phyloP scores from a whole-genome alignment of 2,797 vertebrate genomes.

The Kryptopterus vitreolus region DNA sequence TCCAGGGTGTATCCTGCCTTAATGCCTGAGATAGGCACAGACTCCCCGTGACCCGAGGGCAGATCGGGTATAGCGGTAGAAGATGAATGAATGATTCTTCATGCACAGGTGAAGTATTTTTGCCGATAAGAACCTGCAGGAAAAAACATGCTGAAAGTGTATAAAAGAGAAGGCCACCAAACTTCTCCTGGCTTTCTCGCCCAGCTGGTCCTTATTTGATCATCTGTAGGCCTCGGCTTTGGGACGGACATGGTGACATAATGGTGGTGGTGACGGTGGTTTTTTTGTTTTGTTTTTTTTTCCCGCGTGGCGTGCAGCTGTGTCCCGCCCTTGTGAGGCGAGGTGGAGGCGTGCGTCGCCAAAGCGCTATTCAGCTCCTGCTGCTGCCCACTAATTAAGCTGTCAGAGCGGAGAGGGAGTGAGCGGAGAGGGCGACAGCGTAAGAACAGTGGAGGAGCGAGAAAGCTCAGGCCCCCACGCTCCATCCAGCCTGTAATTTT shows the following conservation, averaged over 20 bases:
- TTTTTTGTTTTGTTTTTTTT: constrained; percentile 17
- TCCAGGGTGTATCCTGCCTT: too few relatives aligned
- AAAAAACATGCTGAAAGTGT: background rate
- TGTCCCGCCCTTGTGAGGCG: constrained; percentile 69
- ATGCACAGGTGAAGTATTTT: background rate
- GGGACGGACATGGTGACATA: constrained; percentile 39
- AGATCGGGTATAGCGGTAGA: too few relatives aligned
- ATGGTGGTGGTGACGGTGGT: constrained; percentile 22
- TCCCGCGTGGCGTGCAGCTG: constrained; percentile 75
- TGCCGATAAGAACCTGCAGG: background rate
- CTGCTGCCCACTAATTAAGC: constrained; percentile 84
- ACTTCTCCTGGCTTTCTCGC: constrained; percentile 1
- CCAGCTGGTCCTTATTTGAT: background rate
- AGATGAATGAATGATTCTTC: too few relatives aligned
- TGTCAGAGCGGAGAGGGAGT: constrained; percentile 70
- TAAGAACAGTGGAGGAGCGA: constrained; percentile 76
- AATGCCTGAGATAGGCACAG: too few relatives aligned
- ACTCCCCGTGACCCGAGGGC: too few relatives aligned
- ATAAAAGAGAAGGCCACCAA: background rate
- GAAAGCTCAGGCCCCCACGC: constrained; percentile 62
- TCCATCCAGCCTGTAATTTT: constrained; percentile 81
- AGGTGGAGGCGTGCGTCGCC: constrained; percentile 77
- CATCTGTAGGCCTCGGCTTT: constrained; percentile 16
- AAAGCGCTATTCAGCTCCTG: constrained; percentile 77
- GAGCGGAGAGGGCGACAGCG: constrained; percentile 59